phyloP scores from a whole-genome alignment of 2,113 vertebrate species.

The Fukomys damarensis region DNA sequence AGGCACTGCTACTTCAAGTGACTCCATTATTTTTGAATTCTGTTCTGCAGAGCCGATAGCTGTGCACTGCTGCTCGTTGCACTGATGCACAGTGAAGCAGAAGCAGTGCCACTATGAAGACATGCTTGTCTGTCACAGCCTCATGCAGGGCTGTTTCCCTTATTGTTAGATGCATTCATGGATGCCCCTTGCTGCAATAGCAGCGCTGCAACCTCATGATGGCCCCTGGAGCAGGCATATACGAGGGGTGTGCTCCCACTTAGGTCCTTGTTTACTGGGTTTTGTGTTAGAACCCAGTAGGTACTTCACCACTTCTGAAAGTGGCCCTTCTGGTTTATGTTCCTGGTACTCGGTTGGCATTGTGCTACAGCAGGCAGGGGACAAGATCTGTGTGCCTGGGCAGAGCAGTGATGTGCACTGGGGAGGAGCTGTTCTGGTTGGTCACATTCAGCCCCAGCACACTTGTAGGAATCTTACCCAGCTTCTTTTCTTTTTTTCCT shows the following conservation, averaged over 20 bases:
- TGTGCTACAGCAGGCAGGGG: conserved; percentile 89
- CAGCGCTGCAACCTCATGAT: conserved; percentile 87
- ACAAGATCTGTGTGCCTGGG: conserved; percentile 89
- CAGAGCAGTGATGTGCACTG: conserved; percentile 92
- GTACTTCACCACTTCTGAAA: conserved; percentile 93
- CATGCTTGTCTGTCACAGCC: conserved; percentile 87
- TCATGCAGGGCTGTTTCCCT: conserved; percentile 95
- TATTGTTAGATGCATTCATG: conserved; percentile 89
- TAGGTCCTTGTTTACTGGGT: conserved; percentile 93
- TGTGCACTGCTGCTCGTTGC: conserved; percentile 90
- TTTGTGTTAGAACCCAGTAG: conserved; percentile 93
- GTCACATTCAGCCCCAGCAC: conserved; percentile 91
- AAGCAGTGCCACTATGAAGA: conserved; percentile 91
- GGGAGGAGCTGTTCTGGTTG: conserved; percentile 89
- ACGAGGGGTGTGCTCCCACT: conserved; percentile 97
- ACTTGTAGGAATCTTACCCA: conserved; percentile 84
- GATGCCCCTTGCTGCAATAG: conserved; percentile 92
- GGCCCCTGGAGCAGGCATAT: conserved; percentile 90
- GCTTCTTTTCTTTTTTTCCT: too few relatives aligned
- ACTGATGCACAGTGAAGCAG: conserved; percentile 88
- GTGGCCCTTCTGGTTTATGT: conserved; percentile 90
- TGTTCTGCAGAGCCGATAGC: conserved; percentile 91
- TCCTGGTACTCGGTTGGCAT: conserved; percentile 89
- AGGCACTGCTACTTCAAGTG: conserved; percentile 89
- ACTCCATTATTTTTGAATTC: conserved; percentile 93